Conservation (phyloP, 1,140 invertebrate genomes). For the Leucophenga varia region DNA sequence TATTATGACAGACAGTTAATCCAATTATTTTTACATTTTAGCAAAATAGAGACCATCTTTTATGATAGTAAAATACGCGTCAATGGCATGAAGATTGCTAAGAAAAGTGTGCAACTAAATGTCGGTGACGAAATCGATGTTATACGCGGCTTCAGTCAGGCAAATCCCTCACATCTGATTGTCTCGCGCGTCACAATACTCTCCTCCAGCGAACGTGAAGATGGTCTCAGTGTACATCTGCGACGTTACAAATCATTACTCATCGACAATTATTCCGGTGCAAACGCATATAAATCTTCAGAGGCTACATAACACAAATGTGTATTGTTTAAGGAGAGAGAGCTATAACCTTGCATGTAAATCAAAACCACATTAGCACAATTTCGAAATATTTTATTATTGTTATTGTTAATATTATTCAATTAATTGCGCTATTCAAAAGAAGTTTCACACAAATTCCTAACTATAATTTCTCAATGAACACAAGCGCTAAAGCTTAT, state of each 20-base stretch:
- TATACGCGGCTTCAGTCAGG: conserved; percentile 60
- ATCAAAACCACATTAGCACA: no score
- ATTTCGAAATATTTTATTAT: no score
- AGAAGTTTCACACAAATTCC: no score
- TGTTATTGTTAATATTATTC: no score
- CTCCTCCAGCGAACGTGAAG: conserved; percentile 49
- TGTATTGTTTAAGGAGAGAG: no score
- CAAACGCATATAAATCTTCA: conserved; percentile 48
- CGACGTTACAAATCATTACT: conserved; percentile 61
- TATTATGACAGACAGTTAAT: not conserved
- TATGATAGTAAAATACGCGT: conserved; percentile 67
- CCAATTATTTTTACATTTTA: conserved; percentile 29
- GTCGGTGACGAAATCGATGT: conserved; percentile 69
- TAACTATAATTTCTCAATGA: no score
- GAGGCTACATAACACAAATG: conserved; percentile 21
- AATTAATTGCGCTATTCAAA: no score
- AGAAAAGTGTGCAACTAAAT: conserved; percentile 63
- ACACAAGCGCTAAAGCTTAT: no score
- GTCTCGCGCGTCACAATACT: conserved; percentile 64
- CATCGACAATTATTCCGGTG: conserved; percentile 63
- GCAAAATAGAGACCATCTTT: conserved; percentile 67
- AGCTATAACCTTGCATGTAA: no score
- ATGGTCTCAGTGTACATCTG: conserved; percentile 58
- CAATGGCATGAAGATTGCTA: conserved; percentile 66
- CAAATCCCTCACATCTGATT: conserved; percentile 63